Conservation (phyloP, 2,797 vertebrate species). For the Bradypodion ventrale region DNA sequence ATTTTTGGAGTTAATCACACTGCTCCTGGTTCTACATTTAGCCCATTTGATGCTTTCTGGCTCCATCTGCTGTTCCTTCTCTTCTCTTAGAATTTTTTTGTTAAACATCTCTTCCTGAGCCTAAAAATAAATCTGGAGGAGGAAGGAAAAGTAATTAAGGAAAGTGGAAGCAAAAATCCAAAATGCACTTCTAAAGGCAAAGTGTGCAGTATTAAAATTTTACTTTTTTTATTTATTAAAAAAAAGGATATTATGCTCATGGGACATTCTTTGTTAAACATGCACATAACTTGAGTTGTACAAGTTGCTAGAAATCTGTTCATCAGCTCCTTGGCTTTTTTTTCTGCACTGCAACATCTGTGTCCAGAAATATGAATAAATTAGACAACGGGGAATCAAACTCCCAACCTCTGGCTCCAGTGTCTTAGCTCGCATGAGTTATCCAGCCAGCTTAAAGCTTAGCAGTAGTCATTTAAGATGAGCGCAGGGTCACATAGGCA, state of each 20-base stretch:
- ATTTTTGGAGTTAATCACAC: background rate
- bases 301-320: too few relatives aligned
- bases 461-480: background rate
- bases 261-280: background rate
- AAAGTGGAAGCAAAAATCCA: background rate
- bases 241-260: background rate
- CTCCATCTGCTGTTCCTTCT: constrained; percentile 3
- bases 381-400: background rate
- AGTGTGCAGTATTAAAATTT: background rate
- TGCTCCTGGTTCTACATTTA: background rate
- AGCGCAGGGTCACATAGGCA: too few relatives aligned
- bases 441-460: background rate
- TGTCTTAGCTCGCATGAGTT: too few relatives aligned
- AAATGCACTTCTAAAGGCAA: background rate
- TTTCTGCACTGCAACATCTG: too few relatives aligned
- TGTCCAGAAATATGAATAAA: background rate
- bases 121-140: constrained; percentile 51
- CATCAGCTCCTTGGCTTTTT: too few relatives aligned
- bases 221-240: background rate
- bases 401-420: too few relatives aligned
- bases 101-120: constrained; percentile 33
- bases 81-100: background rate
- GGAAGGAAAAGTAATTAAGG: background rate
- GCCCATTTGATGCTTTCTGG: background rate
- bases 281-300: too few relatives aligned